Percentiles rank a stretch among this genome's conserved stretches.
These are phyloP conservation scores for Sturnira hondurensis DNA, from an alignment of 2,113 vertebrate genomes.

Conservation along the genomic window DNA sequence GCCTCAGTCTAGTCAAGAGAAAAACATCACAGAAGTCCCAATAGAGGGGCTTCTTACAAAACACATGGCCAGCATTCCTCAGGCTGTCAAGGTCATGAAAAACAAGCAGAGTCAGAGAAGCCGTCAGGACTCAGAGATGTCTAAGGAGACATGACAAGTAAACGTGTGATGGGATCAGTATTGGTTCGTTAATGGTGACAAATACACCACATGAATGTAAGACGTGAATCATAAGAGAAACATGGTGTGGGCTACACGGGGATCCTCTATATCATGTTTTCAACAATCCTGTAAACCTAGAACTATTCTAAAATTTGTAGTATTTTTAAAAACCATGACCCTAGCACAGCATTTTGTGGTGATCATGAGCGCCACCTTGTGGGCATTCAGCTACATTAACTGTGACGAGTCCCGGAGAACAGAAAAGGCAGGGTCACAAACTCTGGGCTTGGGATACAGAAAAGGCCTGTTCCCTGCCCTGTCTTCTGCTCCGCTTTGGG, in stretches of 20 bases:
- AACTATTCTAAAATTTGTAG: background rate
- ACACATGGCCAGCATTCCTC: background rate
- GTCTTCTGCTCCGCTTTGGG: background rate
- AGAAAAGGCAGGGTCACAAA: background rate
- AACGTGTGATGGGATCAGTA: rapidly evolving
- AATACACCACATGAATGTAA: rapidly evolving
- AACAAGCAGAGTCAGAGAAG: background rate
- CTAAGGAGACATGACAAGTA: rapidly evolving
- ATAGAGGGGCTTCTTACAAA: rapidly evolving
- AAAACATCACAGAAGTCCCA: background rate
- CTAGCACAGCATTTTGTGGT: rapidly evolving
- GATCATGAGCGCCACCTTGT: conserved; percentile 12
- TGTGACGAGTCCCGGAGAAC: background rate
- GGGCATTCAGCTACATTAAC: background rate
- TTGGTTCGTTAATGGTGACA: background rate
- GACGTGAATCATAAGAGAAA: background rate
- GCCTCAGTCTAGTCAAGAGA: background rate
- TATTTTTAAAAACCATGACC: rapidly evolving
- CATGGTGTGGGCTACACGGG: background rate
- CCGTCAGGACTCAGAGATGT: background rate
- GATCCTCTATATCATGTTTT: background rate
- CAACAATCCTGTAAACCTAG: background rate
- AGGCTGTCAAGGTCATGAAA: rapidly evolving
- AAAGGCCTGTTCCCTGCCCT: background rate
- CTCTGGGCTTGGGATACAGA: background rate